A percentile compares a stretch with the other conserved stretches of the same genome.
phyloP scores from a whole-genome alignment of 35 echinoderm and acorn worm genomes.

The Acanthaster planci region DNA sequence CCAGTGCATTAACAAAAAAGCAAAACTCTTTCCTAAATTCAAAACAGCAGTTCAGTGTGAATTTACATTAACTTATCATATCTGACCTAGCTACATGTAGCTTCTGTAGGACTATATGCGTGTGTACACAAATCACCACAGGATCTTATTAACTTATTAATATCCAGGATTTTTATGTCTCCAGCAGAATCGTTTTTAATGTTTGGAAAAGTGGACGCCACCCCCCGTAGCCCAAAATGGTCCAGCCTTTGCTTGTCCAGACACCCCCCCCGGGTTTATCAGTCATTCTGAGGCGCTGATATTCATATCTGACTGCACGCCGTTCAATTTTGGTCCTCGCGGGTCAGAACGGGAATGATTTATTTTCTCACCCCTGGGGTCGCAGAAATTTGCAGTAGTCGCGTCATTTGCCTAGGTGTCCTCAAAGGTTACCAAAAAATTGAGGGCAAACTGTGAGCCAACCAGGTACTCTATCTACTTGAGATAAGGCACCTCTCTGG shows the following conservation, averaged over 20 bases:
- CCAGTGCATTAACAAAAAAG: too few relatives aligned
- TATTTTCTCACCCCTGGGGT: background rate
- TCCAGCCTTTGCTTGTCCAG: background rate
- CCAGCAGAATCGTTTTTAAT: background rate
- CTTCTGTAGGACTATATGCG: slow-evolving; percentile 6
- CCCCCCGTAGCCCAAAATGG: slow-evolving; percentile 2
- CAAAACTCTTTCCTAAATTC: too few relatives aligned
- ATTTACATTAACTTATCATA: slow-evolving; percentile 20
- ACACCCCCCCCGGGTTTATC: background rate
- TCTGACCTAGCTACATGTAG: slow-evolving; percentile 6
- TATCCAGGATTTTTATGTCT: slow-evolving; percentile 3
- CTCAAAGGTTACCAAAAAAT: background rate
- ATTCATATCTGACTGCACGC: background rate
- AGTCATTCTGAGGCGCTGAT: background rate
- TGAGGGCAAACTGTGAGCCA: background rate
- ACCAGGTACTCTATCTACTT: background rate
- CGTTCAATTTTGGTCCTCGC: too few relatives aligned
- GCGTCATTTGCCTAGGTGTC: slow-evolving; percentile 5
- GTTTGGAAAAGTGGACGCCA: background rate
- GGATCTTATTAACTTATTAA: slow-evolving; percentile 14
- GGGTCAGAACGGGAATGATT: too few relatives aligned
- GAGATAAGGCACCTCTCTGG: background rate
- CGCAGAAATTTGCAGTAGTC: background rate
- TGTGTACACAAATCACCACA: background rate
- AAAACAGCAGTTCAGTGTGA: background rate